Evolutionary conservation across 1,140 invertebrate species (phyloP), one percentile per base, ranked within the genome.

Genomic region (Linepithema humile): DNA sequence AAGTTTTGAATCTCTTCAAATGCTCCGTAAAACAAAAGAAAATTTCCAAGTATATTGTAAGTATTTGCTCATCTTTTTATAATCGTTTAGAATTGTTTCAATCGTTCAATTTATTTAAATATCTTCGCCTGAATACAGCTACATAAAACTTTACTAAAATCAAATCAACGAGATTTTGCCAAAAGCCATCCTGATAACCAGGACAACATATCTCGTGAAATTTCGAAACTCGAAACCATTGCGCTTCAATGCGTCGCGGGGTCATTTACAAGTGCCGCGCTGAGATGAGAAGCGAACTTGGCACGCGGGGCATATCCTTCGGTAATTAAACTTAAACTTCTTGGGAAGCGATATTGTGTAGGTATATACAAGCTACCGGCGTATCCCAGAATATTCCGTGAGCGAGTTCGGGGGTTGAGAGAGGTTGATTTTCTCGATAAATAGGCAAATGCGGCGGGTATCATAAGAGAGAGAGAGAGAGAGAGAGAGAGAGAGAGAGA

Each of bases 271-370:
- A 87, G 78, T 83, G 57, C 80, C 55, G 32, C 35, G 45, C 75
- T 78, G 64, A 78, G 23, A 78, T 65, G 64, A 70, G 75, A 80
- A 12, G 64, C 48, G 45, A 70, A 80, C 67, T 82, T 59, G 45
- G 57, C 62, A 38, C 35, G 48, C 12, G 65, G 45, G 40, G 53
- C 82, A 59, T 87, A 75, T 75, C 65, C 69, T 32, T 17, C 72
- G 26, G 72, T 87, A 87, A 87, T 87, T 87, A 87, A 87, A 87
- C 86, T 87, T 87, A 87, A 87, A 87, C 85, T 87, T 87, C 80
- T 59, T 57, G 72, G 43, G 57, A 78, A 87, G 72, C 62, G 86
- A 78, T 87, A 86, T 65, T 57, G 26, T 32, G 29, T 50, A 15
- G 5, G 17, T 53, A 26, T 83, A 48, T 60, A 29, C 65, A 48